These are phyloP conservation scores for Paramormyrops kingsleyae DNA, from an alignment of 2,113 vertebrate genomes.

Conservation along the genomic window DNA sequence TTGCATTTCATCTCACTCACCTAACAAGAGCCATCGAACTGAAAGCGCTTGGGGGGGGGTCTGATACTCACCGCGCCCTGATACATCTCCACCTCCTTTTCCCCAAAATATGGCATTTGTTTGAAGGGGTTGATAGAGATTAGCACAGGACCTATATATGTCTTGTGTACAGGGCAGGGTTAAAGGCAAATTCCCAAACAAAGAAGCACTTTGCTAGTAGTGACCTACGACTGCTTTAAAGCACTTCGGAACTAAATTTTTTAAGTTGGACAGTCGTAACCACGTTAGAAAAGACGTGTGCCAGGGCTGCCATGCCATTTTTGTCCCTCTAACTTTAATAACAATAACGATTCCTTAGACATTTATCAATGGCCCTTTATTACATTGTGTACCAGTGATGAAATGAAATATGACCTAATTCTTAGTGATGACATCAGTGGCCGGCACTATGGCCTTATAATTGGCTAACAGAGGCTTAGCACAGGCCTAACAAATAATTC, in stretches of 20 bases:
- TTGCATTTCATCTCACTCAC: background rate
- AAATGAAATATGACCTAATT: constrained; percentile 28
- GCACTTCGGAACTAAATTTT: background rate
- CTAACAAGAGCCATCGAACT: background rate
- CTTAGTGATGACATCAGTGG: constrained; percentile 28
- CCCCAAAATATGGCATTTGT: constrained; percentile 97
- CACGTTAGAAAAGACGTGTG: background rate
- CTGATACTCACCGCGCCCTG: constrained; percentile 88
- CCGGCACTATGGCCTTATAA: constrained; percentile 20
- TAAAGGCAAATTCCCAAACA: background rate
- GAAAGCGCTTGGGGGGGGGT: background rate
- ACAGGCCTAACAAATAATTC: constrained; percentile 5
- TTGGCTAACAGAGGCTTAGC: constrained; percentile 7
- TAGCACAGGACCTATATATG: constrained; percentile 93
- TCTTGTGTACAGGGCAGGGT: constrained; percentile 59
- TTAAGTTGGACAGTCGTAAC: background rate
- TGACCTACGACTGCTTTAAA: background rate
- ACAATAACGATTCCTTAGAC: background rate
- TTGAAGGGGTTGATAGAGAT: constrained; percentile 98
- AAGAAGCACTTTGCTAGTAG: background rate
- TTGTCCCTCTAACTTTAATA: background rate
- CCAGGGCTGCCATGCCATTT: background rate
- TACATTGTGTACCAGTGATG: background rate
- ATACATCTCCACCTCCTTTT: constrained; percentile 97
- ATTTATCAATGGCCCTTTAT: background rate